Base-by-base conservation (phyloP, 2,888 invertebrate species). In the Ferrisia virgata region DNA sequence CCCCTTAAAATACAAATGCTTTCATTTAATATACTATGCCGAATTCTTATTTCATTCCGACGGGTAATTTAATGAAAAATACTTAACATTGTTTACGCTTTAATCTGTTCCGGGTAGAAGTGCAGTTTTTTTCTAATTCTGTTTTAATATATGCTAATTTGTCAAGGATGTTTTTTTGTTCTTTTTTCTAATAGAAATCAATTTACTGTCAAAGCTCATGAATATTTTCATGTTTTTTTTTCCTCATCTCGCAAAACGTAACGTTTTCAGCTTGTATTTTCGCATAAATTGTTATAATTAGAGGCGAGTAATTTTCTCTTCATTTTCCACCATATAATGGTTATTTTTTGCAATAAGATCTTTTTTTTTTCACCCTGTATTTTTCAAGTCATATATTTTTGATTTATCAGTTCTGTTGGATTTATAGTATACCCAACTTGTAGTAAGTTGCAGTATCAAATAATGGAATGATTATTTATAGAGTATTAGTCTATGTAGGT, bases 41-140 rank as follows among this genome's bases (percentile, higher is more conserved):
- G 33, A 72, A 72, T 72, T 72, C 72, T 72, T 72, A 72, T 72
- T 72, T 36, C 72, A 72, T 72, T 72, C 33, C 8, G 33, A 72
- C 72, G 72, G 72, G 72, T 72, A 72, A 72, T 72, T 72, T 72
- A 72, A 72, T 72, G 72, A 72, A 72, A 72, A 72, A 72, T 72
- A 72, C 72, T 72, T 72, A 72, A 72, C 72, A 72, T 72, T 72
- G 72, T 33, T 72, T 72, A 72, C 36, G 72, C 72, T 72, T 72
- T 72, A 72, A 72, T 72, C 33, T 72, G 72, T 72, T 33, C 72
- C 31, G 72, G 72, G 4, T 0, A 72, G 28, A 72, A 72, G 72
- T 58, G 58, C 72, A 72, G n/a, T 72, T 72, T 72, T 43, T 72
- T 64, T 28, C 28, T 28, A 5, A 64, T 28, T 3, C 6, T 39